Evolutionary conservation across 2,888 invertebrate genomes (phyloP).

Genomic region (Phaedon cochleariae): DNA sequence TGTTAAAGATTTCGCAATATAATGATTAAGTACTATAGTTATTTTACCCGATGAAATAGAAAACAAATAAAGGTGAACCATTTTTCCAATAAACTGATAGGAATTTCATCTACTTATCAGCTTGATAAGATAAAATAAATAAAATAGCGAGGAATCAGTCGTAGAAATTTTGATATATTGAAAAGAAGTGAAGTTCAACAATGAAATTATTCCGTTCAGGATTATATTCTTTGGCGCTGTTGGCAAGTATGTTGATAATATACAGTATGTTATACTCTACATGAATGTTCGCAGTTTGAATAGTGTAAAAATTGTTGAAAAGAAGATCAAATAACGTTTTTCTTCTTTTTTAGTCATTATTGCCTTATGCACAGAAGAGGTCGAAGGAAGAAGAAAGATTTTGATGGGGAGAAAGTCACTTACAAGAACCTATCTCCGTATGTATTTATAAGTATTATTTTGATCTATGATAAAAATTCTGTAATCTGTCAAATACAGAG

Average conservation of each 20-base stretch:
- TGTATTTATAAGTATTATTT: conserved; percentile 62
- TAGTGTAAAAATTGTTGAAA: background rate
- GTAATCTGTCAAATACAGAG: too few relatives aligned
- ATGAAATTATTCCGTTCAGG: conserved; percentile 40
- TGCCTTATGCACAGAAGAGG: conserved; percentile 71
- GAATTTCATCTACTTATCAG: background rate
- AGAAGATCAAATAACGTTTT: conserved; percentile 5
- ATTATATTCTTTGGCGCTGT: conserved; percentile 38
- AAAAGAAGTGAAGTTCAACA: conserved; percentile 19
- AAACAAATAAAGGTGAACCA: background rate
- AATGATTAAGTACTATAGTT: too few relatives aligned
- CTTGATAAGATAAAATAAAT: background rate
- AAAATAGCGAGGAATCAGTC: conserved; percentile 1
- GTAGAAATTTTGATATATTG: conserved; percentile 12
- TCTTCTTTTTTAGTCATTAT: conserved; percentile 68
- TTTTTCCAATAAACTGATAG: background rate
- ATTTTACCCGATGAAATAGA: background rate
- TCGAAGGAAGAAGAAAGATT: conserved; percentile 80
- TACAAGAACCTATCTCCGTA: conserved; percentile 81
- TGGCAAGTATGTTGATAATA: conserved; percentile 39
- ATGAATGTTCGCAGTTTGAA: too few relatives aligned
- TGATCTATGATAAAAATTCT: too few relatives aligned
- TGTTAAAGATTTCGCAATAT: too few relatives aligned
- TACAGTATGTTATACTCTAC: too few relatives aligned
- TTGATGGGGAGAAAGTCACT: conserved; percentile 80